phyloP scores from a whole-genome alignment of 30 jellyfish, hydroid and myxozoan species.

The Cassiopea xamachana region DNA sequence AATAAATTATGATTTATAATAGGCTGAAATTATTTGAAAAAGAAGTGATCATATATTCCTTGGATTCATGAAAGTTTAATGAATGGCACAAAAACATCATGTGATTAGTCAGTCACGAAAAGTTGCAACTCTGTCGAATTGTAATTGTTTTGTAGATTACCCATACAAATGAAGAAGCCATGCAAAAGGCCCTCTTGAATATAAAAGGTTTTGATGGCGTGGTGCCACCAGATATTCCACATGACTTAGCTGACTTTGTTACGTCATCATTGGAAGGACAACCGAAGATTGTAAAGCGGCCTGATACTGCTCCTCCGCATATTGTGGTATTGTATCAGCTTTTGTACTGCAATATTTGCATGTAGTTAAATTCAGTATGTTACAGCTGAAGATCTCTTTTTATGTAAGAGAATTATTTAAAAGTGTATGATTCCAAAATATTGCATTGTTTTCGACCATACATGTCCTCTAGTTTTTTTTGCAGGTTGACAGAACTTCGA shows the following conservation, averaged over 20 bases:
- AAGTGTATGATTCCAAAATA: too few species aligned
- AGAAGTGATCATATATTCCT: too few species aligned
- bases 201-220: conserved; percentile 46
- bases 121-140: not conserved
- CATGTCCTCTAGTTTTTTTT: not conserved
- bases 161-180: not conserved
- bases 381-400: not conserved
- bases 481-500: conserved; percentile 19
- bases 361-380: not conserved
- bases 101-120: not conserved
- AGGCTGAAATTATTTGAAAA: not conserved
- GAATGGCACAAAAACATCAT: too few species aligned
- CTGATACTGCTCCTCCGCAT: conserved; percentile 78
- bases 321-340: conserved; percentile 4
- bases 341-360: not conserved
- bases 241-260: conserved; percentile 35
- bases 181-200: not conserved
- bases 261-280: not conserved
- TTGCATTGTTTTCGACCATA: too few species aligned
- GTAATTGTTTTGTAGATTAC: not conserved
- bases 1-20: too few species aligned
- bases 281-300: conserved; percentile 18
- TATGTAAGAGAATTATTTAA: too few species aligned
- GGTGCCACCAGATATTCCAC: conserved; percentile 58
- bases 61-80: too few species aligned